These are phyloP conservation scores for Conomelus anceps DNA, from an alignment of 2,888 invertebrate species.

Conservation along the genomic window DNA sequence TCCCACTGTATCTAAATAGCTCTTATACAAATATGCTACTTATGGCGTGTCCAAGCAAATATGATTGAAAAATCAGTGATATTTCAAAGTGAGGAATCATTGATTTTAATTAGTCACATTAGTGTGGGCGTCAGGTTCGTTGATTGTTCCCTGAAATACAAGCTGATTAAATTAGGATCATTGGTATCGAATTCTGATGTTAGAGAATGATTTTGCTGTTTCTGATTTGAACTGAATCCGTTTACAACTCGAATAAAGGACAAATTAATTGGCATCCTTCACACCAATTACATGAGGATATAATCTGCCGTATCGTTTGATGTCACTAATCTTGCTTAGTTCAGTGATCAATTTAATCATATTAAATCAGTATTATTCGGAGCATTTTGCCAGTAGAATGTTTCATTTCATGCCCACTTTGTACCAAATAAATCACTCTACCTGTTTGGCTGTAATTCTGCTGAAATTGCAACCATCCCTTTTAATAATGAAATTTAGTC, in stretches of 20 bases:
- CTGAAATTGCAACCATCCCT: too few relatives aligned
- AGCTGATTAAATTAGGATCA: background rate
- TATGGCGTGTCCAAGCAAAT: too few relatives aligned
- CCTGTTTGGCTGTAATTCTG: too few relatives aligned
- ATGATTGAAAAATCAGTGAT: too few relatives aligned
- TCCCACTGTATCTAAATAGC: too few relatives aligned
- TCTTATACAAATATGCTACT: too few relatives aligned
- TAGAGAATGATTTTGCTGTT: background rate
- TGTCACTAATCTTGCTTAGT: background rate
- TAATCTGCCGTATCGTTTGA: background rate
- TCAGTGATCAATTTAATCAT: background rate
- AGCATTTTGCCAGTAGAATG: background rate
- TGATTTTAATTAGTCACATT: background rate
- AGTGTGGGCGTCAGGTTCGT: background rate
- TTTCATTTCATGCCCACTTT: background rate
- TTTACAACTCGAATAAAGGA: background rate
- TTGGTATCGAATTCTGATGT: background rate
- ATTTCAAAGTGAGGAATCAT: background rate
- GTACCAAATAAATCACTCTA: too few relatives aligned
- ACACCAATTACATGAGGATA: background rate
- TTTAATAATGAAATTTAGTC: too few relatives aligned
- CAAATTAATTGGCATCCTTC: background rate
- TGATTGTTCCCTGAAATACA: background rate
- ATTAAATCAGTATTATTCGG: background rate
- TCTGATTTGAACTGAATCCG: background rate